Base-by-base conservation (phyloP, 2,113 vertebrate genomes). In the Aldabrachelys gigantea region DNA sequence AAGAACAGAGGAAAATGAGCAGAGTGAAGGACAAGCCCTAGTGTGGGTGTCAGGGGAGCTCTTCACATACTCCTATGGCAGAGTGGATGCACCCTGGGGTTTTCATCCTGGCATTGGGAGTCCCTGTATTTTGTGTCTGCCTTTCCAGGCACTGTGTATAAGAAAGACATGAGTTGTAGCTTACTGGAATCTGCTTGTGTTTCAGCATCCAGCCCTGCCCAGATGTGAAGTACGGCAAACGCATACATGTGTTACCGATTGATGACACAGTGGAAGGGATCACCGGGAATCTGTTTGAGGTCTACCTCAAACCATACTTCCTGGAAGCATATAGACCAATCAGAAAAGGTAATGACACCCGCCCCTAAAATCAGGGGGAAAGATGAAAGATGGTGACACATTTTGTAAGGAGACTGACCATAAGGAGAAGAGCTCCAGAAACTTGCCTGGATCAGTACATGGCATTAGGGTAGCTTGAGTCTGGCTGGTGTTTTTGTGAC, bases 191-290 rank as follows among this genome's bases (percentile, higher is more conserved):
- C 88, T 95, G 93, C 88, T 98, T 98, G 53, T 96, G 21, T 96
- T 98, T 95, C 96, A 99, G 99, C 98, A 99, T 99, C 98, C 99
- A 99, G 92, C 99, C 99, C n/a, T 99, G 99, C 95, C 99, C 99
- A 92, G 99, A 99, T 98, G 99, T 99, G 96, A 99, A 99, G 94
- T 99, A 99, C 0, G 99, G 99, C 92, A 99, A 99, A 97, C 99
- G 99, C 84, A 99, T 99, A 95, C 99, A 99, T 0, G 99, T 99
- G 79, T 97, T 99, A n/a, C 99, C 99, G 14, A 99, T 99, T 53
- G 99, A 99, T 98, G 99, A 99, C 98, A 99, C 99, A 0, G 99
- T 99, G 92, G 99, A 99, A 96, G 99, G 99, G 93, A 99, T 99
- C 96, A 99, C 99, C 1, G 99, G 99, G 82, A 99, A 99, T 97